Evolutionary conservation across 2,888 invertebrate genomes (phyloP), one percentile per base, ranked within the genome.

Genomic region (Cabera pusaria): DNA sequence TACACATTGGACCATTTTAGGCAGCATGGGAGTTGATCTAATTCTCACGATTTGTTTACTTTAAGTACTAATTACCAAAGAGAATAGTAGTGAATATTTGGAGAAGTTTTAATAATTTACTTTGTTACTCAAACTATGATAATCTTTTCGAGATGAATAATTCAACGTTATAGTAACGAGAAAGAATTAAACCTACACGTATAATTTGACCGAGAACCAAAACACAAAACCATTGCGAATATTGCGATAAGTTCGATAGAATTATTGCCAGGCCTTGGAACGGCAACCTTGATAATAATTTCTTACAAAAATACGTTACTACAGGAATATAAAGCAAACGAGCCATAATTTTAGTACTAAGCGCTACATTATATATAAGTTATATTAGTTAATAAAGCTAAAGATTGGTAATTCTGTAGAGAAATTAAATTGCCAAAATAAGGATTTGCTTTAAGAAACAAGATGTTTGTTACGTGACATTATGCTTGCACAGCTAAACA

Each of bases 141-240:
- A n/a, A n/a, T n/a, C n/a, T n/a, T n/a, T n/a, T n/a, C n/a, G n/a
- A n/a, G n/a, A n/a, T n/a, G n/a, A n/a, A n/a, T n/a, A n/a, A n/a
- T n/a, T n/a, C n/a, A 18, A 10, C 7, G 6, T 6, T 34, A 43
- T 33, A 19, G 27, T 17, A 32, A 40, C 22, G 44, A 33, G 43
- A 46, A 49, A 46, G 31, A 48, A 56, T 53, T 35, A 38, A n/a
- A n/a, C n/a, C n/a, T n/a, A n/a, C n/a, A n/a, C n/a, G n/a, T 33
- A 38, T 36, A 47, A 56, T 52, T 60, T 59, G 55, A 56, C 58
- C 58, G 52, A 63, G 62, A 61, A 67, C 60, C 51, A 38, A 40
- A 49, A 37, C 49, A 51, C 40, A 50, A 55, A 52, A 58, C 50
- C 46, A 35, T 14, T 6, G 2, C 23, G 33, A 46, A 33, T n/a